These are phyloP conservation scores for Pitangus sulphuratus DNA, from an alignment of 2,797 vertebrate genomes.

Conservation along the genomic window DNA sequence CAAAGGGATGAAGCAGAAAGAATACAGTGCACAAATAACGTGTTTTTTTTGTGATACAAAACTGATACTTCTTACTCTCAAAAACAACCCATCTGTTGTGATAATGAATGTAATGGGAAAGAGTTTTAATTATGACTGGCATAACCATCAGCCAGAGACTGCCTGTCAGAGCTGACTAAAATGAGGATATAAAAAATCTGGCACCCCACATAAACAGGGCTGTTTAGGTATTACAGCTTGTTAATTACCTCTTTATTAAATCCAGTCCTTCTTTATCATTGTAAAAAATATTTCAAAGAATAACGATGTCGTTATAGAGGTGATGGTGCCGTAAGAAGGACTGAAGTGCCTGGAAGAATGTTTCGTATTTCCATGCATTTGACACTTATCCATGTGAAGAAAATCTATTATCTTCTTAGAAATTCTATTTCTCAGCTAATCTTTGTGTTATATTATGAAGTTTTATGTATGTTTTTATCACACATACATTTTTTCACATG, in stretches of 20 bases:
- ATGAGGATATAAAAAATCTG: not conserved
- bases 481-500: not conserved
- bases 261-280: not conserved
- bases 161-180: not conserved
- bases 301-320: not conserved
- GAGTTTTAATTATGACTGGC: not conserved
- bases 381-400: not conserved
- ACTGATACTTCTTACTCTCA: not conserved
- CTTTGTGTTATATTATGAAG: not conserved
- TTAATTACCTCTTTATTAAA: slow-evolving; percentile 3
- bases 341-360: not conserved
- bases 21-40: not conserved
- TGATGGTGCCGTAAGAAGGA: not conserved
- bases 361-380: not conserved
- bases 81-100: not conserved
- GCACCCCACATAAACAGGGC: not conserved
- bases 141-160: not conserved
- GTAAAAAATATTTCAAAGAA: not conserved
- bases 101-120: not conserved
- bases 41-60: not conserved
- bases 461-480: not conserved
- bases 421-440: not conserved
- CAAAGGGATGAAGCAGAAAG: not conserved
- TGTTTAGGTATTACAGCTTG: not conserved
- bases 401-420: not conserved